A percentile compares a stretch with the other conserved stretches of the same genome.
Conservation (phyloP, 2,797 vertebrate genomes). For the Bufotes viridis region DNA sequence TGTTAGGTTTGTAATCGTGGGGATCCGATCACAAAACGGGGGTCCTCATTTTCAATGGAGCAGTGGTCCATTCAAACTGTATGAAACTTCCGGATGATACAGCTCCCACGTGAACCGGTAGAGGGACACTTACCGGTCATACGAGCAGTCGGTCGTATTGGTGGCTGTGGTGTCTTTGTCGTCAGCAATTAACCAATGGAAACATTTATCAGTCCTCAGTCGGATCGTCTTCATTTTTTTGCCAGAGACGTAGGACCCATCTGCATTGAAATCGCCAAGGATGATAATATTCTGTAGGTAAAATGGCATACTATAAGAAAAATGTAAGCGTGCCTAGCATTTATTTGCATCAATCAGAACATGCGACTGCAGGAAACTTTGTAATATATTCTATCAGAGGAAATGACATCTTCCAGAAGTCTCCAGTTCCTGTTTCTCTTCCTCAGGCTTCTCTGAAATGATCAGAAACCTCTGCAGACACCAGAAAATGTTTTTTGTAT, state of each 20-base stretch:
- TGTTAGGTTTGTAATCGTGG: too few relatives aligned
- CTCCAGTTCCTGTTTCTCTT: too few relatives aligned
- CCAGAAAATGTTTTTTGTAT: not conserved
- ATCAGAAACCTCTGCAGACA: too few relatives aligned
- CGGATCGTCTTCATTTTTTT: slow-evolving; percentile 72
- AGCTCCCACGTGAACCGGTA: too few relatives aligned
- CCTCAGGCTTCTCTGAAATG: too few relatives aligned
- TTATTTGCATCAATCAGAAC: not conserved
- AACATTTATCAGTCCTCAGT: slow-evolving; percentile 74
- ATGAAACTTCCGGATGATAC: too few relatives aligned
- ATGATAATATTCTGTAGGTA: slow-evolving; percentile 78
- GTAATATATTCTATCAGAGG: too few relatives aligned
- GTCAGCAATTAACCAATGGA: slow-evolving; percentile 80
- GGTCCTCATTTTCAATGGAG: too few relatives aligned
- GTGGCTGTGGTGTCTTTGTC: slow-evolving; percentile 79
- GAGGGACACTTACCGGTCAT: slow-evolving; percentile 73
- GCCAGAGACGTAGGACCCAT: slow-evolving; percentile 75
- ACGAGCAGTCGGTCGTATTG: slow-evolving; percentile 72
- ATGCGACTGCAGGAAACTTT: not conserved
- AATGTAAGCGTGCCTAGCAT: too few relatives aligned
- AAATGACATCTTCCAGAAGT: too few relatives aligned
- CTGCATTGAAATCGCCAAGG: slow-evolving; percentile 81
- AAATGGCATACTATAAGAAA: not conserved
- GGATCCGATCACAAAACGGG: too few relatives aligned
- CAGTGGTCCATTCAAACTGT: too few relatives aligned